Evolutionary conservation across 2,888 invertebrate species (phyloP).

Genomic region (Trichopria drosophilae): DNA sequence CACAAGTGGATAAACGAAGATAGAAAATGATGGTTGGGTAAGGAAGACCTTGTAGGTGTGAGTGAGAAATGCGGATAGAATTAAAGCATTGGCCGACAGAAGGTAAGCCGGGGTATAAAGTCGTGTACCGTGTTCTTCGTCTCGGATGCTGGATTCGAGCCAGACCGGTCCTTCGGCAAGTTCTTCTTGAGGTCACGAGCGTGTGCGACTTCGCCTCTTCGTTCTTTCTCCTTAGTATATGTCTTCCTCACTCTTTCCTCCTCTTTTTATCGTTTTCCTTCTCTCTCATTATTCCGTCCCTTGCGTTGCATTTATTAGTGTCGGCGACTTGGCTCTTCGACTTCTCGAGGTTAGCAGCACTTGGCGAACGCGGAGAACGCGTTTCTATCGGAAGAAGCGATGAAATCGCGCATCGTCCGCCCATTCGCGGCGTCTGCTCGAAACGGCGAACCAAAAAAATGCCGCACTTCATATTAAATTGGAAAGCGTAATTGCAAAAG

Average conservation of each 20-base stretch:
- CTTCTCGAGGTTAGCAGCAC: slow-evolving; percentile 2
- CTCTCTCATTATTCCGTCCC: slow-evolving; percentile 35
- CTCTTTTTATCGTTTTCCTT: slow-evolving; percentile 2
- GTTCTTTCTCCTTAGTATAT: slow-evolving; percentile 27
- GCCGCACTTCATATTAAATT: no score
- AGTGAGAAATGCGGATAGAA: no score
- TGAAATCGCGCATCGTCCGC: no score
- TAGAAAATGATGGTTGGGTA: no score
- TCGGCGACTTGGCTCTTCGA: slow-evolving; percentile 3
- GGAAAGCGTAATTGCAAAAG: no score
- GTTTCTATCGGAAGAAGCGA: no score
- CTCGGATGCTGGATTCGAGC: slow-evolving; percentile 20
- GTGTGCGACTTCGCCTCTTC: slow-evolving; percentile 28
- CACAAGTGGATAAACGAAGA: no score
- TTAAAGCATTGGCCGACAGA: no score
- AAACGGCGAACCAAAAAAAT: no score
- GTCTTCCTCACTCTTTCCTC: slow-evolving; percentile 23
- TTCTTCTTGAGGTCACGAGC: slow-evolving; percentile 38
- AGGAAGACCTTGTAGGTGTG: no score
- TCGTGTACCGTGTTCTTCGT: slow-evolving; percentile 18
- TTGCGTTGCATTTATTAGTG: slow-evolving; percentile 19
- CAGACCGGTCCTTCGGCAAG: slow-evolving; percentile 35
- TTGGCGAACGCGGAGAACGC: slow-evolving; percentile 15
- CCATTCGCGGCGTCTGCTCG: no score
- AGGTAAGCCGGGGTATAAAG: slow-evolving; percentile 15